These are phyloP conservation scores for Cosmia pyralina DNA, from an alignment of 2,888 invertebrate genomes.

Conservation along the genomic window DNA sequence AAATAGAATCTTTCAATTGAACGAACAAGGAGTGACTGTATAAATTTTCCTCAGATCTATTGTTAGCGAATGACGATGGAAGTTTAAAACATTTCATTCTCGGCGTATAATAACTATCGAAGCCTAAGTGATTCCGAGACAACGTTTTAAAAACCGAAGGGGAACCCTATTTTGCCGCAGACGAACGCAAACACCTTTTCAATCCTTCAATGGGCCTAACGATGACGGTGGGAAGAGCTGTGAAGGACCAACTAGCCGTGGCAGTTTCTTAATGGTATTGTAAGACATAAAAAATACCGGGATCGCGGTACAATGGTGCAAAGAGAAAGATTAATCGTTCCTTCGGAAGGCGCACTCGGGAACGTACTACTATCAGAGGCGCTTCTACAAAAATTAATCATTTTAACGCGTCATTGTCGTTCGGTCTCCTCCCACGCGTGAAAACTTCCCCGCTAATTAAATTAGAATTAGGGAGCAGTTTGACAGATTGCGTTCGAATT, in stretches of 20 bases:
- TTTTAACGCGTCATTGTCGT: slow-evolving; percentile 89
- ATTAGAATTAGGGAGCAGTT: slow-evolving; percentile 87
- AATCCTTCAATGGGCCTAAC: slow-evolving; percentile 87
- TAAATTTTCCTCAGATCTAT: slow-evolving; percentile 82
- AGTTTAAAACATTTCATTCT: slow-evolving; percentile 88
- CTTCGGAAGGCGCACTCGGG: slow-evolving; percentile 79
- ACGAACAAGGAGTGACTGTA: slow-evolving; percentile 85
- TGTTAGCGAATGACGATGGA: slow-evolving; percentile 88
- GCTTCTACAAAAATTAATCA: slow-evolving; percentile 88
- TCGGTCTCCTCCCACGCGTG: slow-evolving; percentile 83
- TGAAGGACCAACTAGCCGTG: slow-evolving; percentile 87
- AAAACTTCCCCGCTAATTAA: slow-evolving; percentile 87
- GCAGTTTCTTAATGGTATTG: slow-evolving; percentile 89
- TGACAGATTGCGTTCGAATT: slow-evolving; percentile 86
- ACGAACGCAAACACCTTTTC: slow-evolving; percentile 90
- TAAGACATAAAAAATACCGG: slow-evolving; percentile 89
- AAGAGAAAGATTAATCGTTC: slow-evolving; percentile 89
- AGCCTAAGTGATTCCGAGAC: slow-evolving; percentile 87
- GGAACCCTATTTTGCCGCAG: slow-evolving; percentile 87
- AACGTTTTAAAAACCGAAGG: slow-evolving; percentile 85
- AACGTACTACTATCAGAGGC: slow-evolving; percentile 72
- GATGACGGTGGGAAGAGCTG: slow-evolving; percentile 81
- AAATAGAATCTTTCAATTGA: slow-evolving; percentile 75
- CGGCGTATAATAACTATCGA: slow-evolving; percentile 88
- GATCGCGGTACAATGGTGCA: slow-evolving; percentile 87